Conservation (phyloP, 2,888 invertebrate genomes). For the Galeopsomyia nigrocyanea region DNA sequence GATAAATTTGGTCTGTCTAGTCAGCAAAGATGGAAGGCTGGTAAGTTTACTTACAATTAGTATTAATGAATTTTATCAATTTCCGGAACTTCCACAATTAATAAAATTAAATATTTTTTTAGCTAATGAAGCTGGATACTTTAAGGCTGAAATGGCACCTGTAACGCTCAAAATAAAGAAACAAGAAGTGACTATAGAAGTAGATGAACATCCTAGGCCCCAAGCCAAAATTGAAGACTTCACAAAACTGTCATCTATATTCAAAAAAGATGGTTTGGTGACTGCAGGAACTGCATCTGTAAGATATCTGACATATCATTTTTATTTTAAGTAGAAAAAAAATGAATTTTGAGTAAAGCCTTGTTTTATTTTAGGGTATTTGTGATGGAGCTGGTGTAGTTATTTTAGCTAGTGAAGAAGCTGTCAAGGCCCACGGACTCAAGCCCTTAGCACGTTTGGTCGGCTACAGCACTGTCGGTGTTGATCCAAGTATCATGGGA, state of each 20-base stretch:
- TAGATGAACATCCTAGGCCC: slow-evolving; percentile 95
- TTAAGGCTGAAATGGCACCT: slow-evolving; percentile 91
- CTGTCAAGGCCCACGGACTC: slow-evolving; percentile 83
- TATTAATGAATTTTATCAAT: slow-evolving; percentile 2
- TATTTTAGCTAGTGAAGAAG: slow-evolving; percentile 91
- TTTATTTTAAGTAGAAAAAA: slow-evolving; percentile 20
- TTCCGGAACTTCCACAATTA: background rate
- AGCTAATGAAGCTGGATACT: slow-evolving; percentile 91
- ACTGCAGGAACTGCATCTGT: slow-evolving; percentile 96
- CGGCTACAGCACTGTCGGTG: slow-evolving; percentile 93
- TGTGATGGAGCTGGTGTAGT: slow-evolving; percentile 97
- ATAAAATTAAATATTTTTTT: slow-evolving; percentile 50
- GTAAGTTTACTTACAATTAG: slow-evolving; percentile 67
- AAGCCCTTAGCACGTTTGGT: slow-evolving; percentile 89
- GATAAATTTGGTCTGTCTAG: slow-evolving; percentile 89
- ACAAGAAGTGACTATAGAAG: slow-evolving; percentile 81
- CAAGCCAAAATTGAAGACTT: slow-evolving; percentile 88
- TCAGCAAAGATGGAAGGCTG: slow-evolving; percentile 89
- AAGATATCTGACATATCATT: slow-evolving; percentile 60
- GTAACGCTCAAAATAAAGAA: slow-evolving; percentile 87
- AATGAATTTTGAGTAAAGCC: background rate
- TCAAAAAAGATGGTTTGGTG: slow-evolving; percentile 94
- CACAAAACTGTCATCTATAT: slow-evolving; percentile 88
- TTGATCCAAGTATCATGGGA: slow-evolving; percentile 98
- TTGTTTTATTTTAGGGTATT: slow-evolving; percentile 79